Conservation (phyloP, 2,797 vertebrate genomes). For the Acrocephalus scirpaceus region DNA sequence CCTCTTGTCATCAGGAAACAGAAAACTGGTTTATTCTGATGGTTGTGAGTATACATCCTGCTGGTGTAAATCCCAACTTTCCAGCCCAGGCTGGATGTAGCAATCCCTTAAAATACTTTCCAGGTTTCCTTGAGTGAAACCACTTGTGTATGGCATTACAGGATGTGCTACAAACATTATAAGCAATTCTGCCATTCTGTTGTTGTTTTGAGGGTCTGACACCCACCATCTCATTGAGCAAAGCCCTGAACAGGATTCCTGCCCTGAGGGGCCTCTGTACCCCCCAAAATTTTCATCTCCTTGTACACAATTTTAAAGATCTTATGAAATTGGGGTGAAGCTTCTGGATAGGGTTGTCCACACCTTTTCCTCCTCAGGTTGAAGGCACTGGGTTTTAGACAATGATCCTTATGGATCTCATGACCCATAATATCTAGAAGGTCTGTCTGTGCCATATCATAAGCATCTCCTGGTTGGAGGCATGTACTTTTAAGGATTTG, state of each 20-base stretch:
- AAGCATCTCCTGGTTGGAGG: neutral
- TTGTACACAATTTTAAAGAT: neutral
- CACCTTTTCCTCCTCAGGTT: neutral
- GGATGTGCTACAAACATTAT: neutral
- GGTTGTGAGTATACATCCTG: neutral
- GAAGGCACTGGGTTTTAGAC: neutral
- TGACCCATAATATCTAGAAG: neutral
- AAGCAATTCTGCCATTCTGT: neutral
- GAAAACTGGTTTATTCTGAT: neutral
- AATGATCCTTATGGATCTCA: neutral
- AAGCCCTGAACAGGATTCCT: neutral
- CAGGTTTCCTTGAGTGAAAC: neutral
- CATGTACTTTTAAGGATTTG: accelerated
- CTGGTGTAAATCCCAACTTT: neutral
- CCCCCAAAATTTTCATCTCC: neutral
- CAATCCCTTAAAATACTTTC: neutral
- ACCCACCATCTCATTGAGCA: neutral
- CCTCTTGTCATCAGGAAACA: neutral
- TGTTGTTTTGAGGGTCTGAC: neutral
- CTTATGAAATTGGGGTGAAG: neutral
- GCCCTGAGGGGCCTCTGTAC: neutral
- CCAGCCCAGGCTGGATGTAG: neutral
- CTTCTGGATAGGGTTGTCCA: neutral
- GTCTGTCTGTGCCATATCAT: neutral
- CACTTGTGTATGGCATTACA: neutral